These are phyloP conservation scores for Agrotis puta DNA, from an alignment of 2,888 invertebrate genomes.

Conservation along the genomic window DNA sequence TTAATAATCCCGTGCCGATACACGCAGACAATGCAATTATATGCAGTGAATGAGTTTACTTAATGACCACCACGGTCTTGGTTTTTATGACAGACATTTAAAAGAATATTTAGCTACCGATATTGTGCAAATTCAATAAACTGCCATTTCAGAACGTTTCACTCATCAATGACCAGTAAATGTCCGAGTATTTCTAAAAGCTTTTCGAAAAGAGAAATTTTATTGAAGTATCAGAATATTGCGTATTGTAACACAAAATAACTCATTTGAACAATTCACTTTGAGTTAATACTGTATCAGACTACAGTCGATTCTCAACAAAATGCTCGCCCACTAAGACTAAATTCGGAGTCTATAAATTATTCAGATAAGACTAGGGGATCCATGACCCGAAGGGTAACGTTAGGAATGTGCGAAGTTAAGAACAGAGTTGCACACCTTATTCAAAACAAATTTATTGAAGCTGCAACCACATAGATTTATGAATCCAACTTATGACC, in stretches of 20 bases:
- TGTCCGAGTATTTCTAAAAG: constrained; percentile 22
- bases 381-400: constrained; percentile 42
- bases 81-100: constrained; percentile 53
- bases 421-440: constrained; percentile 16
- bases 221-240: constrained; percentile 17
- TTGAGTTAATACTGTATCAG: constrained; percentile 39
- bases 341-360: constrained; percentile 39
- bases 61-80: constrained; percentile 55
- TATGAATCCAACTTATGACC: constrained; percentile 6
- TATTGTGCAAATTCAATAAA: constrained; percentile 46
- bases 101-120: constrained; percentile 38
- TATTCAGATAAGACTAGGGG: constrained; percentile 44
- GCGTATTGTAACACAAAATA: constrained; percentile 7
- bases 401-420: constrained; percentile 26
- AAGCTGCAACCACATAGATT: not conserved
- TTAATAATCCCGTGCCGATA: constrained; percentile 59
- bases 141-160: constrained; percentile 34
- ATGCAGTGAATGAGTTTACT: constrained; percentile 59
- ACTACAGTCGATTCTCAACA: constrained; percentile 19
- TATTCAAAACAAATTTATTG: constrained; percentile 33
- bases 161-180: constrained; percentile 39
- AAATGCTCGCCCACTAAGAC: constrained; percentile 31
- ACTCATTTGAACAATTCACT: constrained; percentile 12
- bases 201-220: constrained; percentile 34
- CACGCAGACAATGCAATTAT: constrained; percentile 60